Percentiles rank a stretch among this genome's conserved stretches.
phyloP scores from a whole-genome alignment of 2,888 invertebrate species.

The Escarpia spicata region DNA sequence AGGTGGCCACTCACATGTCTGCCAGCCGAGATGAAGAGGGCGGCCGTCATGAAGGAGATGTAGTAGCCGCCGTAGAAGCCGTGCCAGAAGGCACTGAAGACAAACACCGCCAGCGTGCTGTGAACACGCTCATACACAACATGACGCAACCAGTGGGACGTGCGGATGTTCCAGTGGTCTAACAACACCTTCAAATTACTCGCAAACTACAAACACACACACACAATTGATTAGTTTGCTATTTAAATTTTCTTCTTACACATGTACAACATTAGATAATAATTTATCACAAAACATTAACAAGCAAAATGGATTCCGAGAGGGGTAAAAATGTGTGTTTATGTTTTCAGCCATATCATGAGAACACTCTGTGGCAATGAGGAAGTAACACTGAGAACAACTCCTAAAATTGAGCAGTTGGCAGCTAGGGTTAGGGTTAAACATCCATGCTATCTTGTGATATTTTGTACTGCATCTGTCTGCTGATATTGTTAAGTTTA shows the following conservation, averaged over 20 bases:
- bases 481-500: too few species aligned
- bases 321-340: neutral
- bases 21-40: conserved; percentile 42
- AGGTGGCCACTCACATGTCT: conserved; percentile 38
- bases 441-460: too few species aligned
- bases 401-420: too few species aligned
- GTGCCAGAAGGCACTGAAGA: conserved; percentile 85
- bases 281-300: neutral
- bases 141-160: conserved; percentile 89
- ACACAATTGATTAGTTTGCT: neutral
- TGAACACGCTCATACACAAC: conserved; percentile 88
- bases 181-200: conserved; percentile 87
- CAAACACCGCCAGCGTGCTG: conserved; percentile 70
- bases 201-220: neutral
- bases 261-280: neutral
- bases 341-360: too few species aligned
- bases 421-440: too few species aligned
- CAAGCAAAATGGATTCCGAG: neutral
- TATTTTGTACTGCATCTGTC: too few species aligned
- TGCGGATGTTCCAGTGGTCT: conserved; percentile 93
- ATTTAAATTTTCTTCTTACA: neutral
- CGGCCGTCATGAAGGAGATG: conserved; percentile 77
- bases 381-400: too few species aligned
- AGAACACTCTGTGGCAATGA: too few species aligned
- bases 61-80: conserved; percentile 76